Evolutionary conservation across 2,888 invertebrate species (phyloP).

Genomic region (Chrysolina americana): DNA sequence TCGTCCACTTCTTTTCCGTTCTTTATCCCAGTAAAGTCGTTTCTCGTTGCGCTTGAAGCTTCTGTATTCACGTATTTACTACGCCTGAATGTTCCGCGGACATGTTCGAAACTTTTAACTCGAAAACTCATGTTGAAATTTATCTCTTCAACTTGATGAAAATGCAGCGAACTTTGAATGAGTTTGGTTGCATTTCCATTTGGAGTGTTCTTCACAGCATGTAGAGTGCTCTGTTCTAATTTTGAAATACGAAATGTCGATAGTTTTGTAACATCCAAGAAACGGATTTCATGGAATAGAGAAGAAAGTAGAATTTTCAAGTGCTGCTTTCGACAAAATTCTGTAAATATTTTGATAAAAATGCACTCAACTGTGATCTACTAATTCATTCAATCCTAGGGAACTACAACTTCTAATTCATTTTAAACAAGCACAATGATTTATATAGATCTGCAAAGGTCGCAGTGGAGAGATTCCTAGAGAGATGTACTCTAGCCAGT

Average conservation of each 20-base stretch:
- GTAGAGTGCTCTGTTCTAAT: not conserved
- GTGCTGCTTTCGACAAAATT: too few relatives aligned
- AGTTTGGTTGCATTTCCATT: not conserved
- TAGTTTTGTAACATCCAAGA: not conserved
- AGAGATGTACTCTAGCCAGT: too few relatives aligned
- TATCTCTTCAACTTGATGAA: conserved; percentile 2
- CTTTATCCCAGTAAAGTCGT: not conserved
- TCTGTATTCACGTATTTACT: conserved; percentile 4
- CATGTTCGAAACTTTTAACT: not conserved
- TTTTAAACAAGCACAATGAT: too few relatives aligned
- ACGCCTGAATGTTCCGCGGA: not conserved
- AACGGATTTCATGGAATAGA: not conserved
- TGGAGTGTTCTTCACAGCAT: not conserved
- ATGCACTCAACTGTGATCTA: too few relatives aligned
- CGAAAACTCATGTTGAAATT: not conserved
- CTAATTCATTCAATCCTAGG: too few relatives aligned
- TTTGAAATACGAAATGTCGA: not conserved
- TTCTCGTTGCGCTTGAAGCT: not conserved
- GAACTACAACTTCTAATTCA: too few relatives aligned
- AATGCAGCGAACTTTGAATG: not conserved
- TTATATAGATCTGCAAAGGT: too few relatives aligned
- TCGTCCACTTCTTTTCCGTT: not conserved
- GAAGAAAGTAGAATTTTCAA: too few relatives aligned
- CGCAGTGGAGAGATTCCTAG: too few relatives aligned
- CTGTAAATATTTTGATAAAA: too few relatives aligned